phyloP scores from a whole-genome alignment of 2,113 vertebrate species.

The Tyto alba region DNA sequence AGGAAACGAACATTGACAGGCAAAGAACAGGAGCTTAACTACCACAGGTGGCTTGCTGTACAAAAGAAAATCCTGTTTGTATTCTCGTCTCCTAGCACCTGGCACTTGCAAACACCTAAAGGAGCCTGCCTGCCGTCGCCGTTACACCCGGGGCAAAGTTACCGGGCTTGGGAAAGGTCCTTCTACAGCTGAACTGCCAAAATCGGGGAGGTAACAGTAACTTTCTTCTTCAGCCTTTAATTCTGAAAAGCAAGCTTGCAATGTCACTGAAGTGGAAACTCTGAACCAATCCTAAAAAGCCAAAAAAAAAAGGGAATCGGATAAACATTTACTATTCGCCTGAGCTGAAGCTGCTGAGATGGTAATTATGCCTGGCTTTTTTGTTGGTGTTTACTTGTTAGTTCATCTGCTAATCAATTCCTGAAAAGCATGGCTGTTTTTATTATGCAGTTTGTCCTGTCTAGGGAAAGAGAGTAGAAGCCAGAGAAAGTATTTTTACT shows the following conservation, averaged over 20 bases:
- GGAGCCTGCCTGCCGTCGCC: neutral
- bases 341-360: slow-evolving; percentile 6
- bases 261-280: neutral
- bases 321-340: neutral
- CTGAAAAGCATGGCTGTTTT: neutral
- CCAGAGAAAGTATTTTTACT: neutral
- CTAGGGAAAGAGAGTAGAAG: neutral
- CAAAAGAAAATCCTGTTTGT: slow-evolving; percentile 15
- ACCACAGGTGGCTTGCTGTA: neutral
- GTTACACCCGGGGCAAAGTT: neutral
- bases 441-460: neutral
- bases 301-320: neutral
- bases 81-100: slow-evolving; percentile 48
- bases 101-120: slow-evolving; percentile 22
- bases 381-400: neutral
- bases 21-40: neutral
- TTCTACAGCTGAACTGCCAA: neutral
- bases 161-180: neutral
- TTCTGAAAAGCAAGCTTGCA: neutral
- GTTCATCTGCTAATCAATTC: neutral
- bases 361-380: slow-evolving; percentile 42
- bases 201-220: neutral
- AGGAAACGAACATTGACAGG: neutral
- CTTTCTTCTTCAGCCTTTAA: neutral
- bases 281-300: neutral